Evolutionary conservation across 2,888 invertebrate genomes (phyloP), one percentile per base, ranked within the genome.

Genomic region (Thymelicus acteon): DNA sequence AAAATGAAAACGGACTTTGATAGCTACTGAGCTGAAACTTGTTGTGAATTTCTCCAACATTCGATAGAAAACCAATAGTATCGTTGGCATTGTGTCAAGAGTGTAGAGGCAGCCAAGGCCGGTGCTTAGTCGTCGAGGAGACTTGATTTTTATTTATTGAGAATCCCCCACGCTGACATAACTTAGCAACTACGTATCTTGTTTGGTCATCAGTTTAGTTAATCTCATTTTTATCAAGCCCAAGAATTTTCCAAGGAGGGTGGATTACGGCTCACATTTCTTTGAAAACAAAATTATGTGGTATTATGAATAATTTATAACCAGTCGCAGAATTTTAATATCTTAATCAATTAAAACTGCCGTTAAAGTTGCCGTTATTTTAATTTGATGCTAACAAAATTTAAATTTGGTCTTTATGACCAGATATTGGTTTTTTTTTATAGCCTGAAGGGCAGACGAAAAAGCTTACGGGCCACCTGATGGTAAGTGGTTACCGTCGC

Each of bases 1-100:
- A 13, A 61, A 69, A 61, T 61, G 10, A 54, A 61, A 71, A 61
- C 24, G 19, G 13, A 64, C 49, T 40, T 66, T 66, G 54, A 62
- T 62, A 57, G 66, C 61, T 62, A 48, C 47, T 47, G 15, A 66
- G 31, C 54, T 10, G 48, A 54, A 48, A 57, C 49, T 70, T 40
- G 48, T 64, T 15, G 44, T 54, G 61, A 66, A 48, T 40, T 37
- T 63, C 63, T 69, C 54, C 49, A 6, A 69, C 63, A 57, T 62
- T 70, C 66, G 73, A 72, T 70, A 61, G 62, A 74, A 74, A 74
- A 73, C 72, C 73, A 74, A 76, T 74, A 76, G 67, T 72, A 73
- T 67, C 65, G 61, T 75, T 75, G 76, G 76, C 76, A 65, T 71
- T 60, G 70, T 71, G 70, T 65, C 70, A 71, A 71, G 70, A 60